Conservation (phyloP, 2,113 vertebrate genomes). For the Ammodytes dubius region DNA sequence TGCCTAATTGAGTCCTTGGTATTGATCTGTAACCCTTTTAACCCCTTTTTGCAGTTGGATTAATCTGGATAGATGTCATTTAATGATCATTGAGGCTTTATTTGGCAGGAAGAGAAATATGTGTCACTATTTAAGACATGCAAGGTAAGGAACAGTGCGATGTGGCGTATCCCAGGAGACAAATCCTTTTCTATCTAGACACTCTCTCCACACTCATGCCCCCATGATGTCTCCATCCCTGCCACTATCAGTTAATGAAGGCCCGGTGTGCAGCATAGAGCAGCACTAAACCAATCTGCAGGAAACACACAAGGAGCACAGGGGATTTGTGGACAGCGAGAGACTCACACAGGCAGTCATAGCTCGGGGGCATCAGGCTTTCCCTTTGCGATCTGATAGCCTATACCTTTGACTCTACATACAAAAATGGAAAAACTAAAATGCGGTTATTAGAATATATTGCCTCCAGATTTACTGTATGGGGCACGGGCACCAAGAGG, state of each 20-base stretch:
- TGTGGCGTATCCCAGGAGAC: constrained; percentile 22
- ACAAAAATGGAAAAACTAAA: constrained; percentile 51
- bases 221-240: constrained; percentile 79
- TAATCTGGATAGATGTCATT: constrained; percentile 19
- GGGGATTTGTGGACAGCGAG: constrained; percentile 63
- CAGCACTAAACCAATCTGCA: constrained; percentile 71
- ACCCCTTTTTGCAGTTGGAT: constrained; percentile 19
- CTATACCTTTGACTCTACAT: constrained; percentile 45
- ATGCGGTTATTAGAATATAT: constrained; percentile 52
- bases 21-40: constrained; percentile 47
- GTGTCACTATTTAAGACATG: not conserved
- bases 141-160: constrained; percentile 8
- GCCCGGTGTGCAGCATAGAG: constrained; percentile 58
- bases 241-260: constrained; percentile 83
- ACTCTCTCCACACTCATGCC: constrained; percentile 43
- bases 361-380: constrained; percentile 22
- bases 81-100: constrained; percentile 18
- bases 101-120: not conserved
- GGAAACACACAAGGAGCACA: constrained; percentile 59
- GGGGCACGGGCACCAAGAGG: constrained; percentile 31
- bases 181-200: constrained; percentile 25
- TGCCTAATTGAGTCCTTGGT: not conserved
- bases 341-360: constrained; percentile 48
- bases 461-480: constrained; percentile 38
- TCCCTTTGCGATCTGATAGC: constrained; percentile 47